Base-by-base conservation (phyloP, 2,113 vertebrate genomes). In the Rhinichthys klamathensis region DNA sequence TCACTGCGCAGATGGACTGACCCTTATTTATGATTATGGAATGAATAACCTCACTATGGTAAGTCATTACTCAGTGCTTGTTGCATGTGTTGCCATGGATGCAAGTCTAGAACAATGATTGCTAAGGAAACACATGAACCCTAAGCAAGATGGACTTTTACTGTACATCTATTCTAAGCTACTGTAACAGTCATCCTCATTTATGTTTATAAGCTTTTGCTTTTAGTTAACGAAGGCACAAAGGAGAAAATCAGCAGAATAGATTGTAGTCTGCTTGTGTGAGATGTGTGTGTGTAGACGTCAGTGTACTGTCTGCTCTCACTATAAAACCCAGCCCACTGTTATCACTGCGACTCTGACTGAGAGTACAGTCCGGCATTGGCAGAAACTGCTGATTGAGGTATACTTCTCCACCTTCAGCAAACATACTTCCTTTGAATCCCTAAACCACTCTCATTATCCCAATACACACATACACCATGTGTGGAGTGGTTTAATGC, bases 291-390 rank as follows among this genome's bases (percentile, higher is more conserved):
- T 32, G 63, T 38, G 67, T 46, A 46, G 46, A 54, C 30, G 7
- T 61, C 54, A 25, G 56, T 44, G 38, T 18, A 18, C 3, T 23
- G 4, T 21, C 51, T 30, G 10, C 9, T 61, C 32, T 79, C 21
- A 2, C 56, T 80, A 65, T 80, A 80, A 80, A 80, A 67, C 77
- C 77, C 56, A 80, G 23, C 77, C 77, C 58, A 27, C 23, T 44
- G 60, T 80, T 80, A 80, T 80, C 41, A 46, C 60, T 67, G 16
- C 25, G 38, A 32, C 32, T 21, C 30, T 38, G 54, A 46, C 7
- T 30, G 25, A 65, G 25, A 67, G 76, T 6, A 51, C 61, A 63
- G n/a, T 73, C 23, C 21, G 13, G 12, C 60, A 21, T 27, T 46
- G n/a, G 58, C 41, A 25, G 58, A 15, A 41, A 79, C 32, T 12